Percentiles rank a stretch among this genome's conserved stretches.
Conservation (phyloP, 2,888 invertebrate species). For the Metallyticus violacea region DNA sequence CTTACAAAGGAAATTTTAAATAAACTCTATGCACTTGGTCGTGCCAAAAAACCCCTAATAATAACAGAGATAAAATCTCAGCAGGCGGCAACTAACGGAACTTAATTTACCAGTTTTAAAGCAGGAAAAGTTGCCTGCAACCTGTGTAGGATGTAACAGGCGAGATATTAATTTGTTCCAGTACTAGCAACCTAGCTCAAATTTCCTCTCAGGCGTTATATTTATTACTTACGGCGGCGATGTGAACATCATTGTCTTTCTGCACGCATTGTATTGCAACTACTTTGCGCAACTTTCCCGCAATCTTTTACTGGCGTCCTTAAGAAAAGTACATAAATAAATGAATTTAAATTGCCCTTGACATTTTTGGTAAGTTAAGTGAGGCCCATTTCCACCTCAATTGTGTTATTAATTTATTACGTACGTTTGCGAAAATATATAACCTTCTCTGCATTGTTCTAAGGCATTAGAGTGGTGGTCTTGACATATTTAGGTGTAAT, state of each 20-base stretch:
- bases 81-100: not conserved
- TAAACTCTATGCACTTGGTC: not conserved
- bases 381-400: no score
- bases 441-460: no score
- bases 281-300: not conserved
- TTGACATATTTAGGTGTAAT: no score
- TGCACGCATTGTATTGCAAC: not conserved
- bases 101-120: no score
- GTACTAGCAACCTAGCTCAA: no score
- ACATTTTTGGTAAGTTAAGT: no score
- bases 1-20: not conserved
- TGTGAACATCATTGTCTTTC: not conserved
- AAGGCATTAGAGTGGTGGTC: no score
- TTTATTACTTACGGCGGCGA: not conserved
- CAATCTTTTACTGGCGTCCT: not conserved
- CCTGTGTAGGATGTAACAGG: not conserved
- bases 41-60: not conserved
- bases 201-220: not conserved
- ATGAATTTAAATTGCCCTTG: no score
- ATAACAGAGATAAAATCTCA: not conserved
- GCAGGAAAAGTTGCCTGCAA: not conserved
- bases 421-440: no score
- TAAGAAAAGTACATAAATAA: no score
- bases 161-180: not conserved
- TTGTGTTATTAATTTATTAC: no score